Evolutionary conservation across 1,140 invertebrate genomes (phyloP), one percentile per base, ranked within the genome.

Genomic region (Solenopsis invicta): DNA sequence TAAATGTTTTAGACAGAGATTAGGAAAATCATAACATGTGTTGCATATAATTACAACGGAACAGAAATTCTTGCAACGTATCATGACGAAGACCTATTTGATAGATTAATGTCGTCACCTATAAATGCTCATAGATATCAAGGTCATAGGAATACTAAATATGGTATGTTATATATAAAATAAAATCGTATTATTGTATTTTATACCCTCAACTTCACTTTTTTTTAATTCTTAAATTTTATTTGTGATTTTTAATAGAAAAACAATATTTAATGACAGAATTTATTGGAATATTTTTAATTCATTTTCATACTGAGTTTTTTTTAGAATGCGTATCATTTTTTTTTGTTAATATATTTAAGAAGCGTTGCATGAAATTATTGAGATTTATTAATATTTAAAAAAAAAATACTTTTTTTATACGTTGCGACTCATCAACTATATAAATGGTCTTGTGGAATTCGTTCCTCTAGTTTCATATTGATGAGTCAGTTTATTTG

Each of bases 11-110:
- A 91, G 85, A 85, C 88, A 13, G 78, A 37, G 16, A 88, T 86
- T 64, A 89, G 90, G 59, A 12, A 85, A 50, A 97, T 98, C 94
- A 96, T 99, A 0, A 99, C 98, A 8, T 98, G 97, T 93, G 98
- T 98, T 45, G 97, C 99, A 0, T 99, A 99, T 94, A 99, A 98
- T 96, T 97, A 99, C 95, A 98, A 98, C 94, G 98, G 99, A 61
- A 96, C 97, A 84, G 98, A 99, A 96, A 97, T 99, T 85, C 94
- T 99, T 16, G 98, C 97, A 5, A 98, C 98, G 0, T 99, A 99
- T 94, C 99, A 98, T 95, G 98, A 99, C 95, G 98, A 99, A 80
- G 97, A 98, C 93, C 94, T 99, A 29, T 99, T 99, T 94, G 97
- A 99, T 95, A 96, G 96, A n/a, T 95, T 87, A 48, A 72, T 80